These are phyloP conservation scores for Gastrophysa polygoni DNA, from an alignment of 2,888 invertebrate genomes.

Conservation along the genomic window DNA sequence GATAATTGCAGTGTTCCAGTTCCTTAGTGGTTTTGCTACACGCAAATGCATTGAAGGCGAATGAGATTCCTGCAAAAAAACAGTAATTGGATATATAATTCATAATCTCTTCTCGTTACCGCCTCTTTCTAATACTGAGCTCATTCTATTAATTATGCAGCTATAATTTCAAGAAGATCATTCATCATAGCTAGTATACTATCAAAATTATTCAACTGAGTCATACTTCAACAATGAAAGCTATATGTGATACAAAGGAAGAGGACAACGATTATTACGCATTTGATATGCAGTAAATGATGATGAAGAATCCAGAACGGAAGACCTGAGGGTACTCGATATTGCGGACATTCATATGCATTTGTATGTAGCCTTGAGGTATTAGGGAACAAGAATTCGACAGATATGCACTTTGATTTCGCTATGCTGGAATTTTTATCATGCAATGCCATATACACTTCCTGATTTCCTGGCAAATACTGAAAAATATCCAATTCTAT, in stretches of 20 bases:
- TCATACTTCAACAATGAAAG: conserved; percentile 24
- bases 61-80: conserved; percentile 13
- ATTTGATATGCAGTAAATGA: not conserved
- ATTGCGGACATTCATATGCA: not conserved
- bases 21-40: conserved; percentile 18
- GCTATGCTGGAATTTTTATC: no score
- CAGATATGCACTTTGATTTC: no score
- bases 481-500: no score
- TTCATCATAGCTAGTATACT: conserved; percentile 18
- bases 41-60: conserved; percentile 8
- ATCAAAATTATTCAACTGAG: conserved; percentile 14
- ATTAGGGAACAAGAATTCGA: not conserved
- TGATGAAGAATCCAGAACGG: not conserved
- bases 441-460: no score
- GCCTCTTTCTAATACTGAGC: conserved; percentile 28
- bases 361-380: not conserved
- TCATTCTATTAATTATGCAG: conserved; percentile 21
- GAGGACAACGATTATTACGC: not conserved
- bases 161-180: conserved; percentile 18
- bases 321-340: not conserved
- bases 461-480: no score
- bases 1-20: conserved; percentile 29
- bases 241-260: conserved; percentile 7
- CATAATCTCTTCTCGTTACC: conserved; percentile 28
- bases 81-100: conserved; percentile 30